Evolutionary conservation across 2,797 vertebrate genomes (phyloP), one percentile per base, ranked within the genome.

Genomic region (Tympanoctomys barrerae): DNA sequence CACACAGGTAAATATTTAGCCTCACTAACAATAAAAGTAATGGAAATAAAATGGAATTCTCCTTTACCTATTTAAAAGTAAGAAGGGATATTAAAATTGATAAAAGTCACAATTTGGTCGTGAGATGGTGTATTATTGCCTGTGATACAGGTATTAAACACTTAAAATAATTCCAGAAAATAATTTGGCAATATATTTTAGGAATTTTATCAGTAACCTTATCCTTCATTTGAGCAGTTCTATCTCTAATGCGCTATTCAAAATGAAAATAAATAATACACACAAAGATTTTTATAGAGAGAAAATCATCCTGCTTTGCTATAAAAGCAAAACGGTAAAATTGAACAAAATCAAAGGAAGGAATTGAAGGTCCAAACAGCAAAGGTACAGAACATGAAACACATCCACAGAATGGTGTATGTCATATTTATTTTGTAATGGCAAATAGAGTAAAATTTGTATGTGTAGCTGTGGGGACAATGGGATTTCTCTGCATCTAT

Each of bases 121-220:
- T 88, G 39, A 19, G 28, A 42, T 11, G 12, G 10, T 46, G 19
- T n/a, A n/a, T n/a, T 9, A 94, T 6, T 75, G n/a, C 64, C 83
- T 62, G 59, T 57, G 36, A 39, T 95, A 84, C 87, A 59, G 39
- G 24, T 90, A 1, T 83, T 90, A 95, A 96, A n/a, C 4, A 10
- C 68, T 84, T 54, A 88, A 11, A 83, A 68, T 36, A 71, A 39
- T 93, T 79, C 26, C 59, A 96, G 78, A 86, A 82, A 89, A 59
- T 33, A 92, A 80, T 68, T 22, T 88, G 82, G 62, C 8, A 87
- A 59, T 36, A 26, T 80, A 64, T 91, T 94, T 90, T 52, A 83
- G 89, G 39, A 82, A n/a, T 89, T 96, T 95, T 80, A 93, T n/a
- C 91, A 75, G 36, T 83, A 90, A 96, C 85, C 13, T 18, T 93